These are phyloP conservation scores for Rhinichthys klamathensis DNA, from an alignment of 2,113 vertebrate species.

Conservation along the genomic window DNA sequence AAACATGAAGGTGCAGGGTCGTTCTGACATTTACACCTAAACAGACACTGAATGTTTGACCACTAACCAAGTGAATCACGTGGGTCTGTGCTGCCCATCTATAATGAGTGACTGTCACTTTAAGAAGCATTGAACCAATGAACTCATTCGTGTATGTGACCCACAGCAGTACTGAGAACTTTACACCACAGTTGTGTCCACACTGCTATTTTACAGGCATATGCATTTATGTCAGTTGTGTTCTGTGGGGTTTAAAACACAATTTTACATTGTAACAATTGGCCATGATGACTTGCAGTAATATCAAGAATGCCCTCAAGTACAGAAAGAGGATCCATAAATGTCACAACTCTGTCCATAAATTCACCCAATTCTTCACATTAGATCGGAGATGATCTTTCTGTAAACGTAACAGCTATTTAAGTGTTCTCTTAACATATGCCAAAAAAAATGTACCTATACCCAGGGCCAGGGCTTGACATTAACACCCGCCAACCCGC, in stretches of 20 bases:
- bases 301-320: neutral
- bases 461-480: too few species aligned
- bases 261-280: neutral
- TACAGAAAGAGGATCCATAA: neutral
- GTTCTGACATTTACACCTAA: slow-evolving; percentile 14
- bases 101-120: slow-evolving; percentile 1
- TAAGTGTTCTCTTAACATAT: too few species aligned
- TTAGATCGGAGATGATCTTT: too few species aligned
- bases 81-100: neutral
- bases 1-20: neutral
- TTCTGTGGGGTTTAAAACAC: neutral
- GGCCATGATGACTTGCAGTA: neutral
- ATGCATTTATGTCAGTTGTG: neutral
- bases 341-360: too few species aligned
- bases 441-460: too few species aligned
- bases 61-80: slow-evolving; percentile 13
- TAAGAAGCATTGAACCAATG: neutral
- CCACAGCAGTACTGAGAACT: neutral
- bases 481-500: too few species aligned
- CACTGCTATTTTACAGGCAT: neutral
- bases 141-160: neutral
- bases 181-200: neutral
- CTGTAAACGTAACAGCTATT: too few species aligned
- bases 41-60: slow-evolving; percentile 7
- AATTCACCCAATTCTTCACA: too few species aligned